Percentiles rank a stretch among this genome's conserved stretches.
These are phyloP conservation scores for Drosophila kohkoa DNA, from an alignment of 1,140 invertebrate genomes.

Conservation along the genomic window DNA sequence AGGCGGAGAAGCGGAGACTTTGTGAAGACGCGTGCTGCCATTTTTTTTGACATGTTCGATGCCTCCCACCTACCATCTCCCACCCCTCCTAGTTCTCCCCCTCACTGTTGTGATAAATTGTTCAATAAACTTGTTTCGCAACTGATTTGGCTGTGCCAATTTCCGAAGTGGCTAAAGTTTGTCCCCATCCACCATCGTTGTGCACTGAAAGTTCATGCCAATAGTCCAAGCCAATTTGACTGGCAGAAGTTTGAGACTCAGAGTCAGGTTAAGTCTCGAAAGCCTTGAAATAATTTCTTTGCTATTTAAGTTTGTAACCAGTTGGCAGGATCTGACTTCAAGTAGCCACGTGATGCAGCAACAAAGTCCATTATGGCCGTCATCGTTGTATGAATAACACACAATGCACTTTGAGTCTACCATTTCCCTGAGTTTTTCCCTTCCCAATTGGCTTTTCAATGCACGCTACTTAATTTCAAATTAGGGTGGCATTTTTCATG, in stretches of 20 bases:
- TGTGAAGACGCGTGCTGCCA: conserved; percentile 62
- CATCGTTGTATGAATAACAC: conserved; percentile 18
- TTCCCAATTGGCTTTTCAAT: background rate
- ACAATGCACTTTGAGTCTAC: conserved; percentile 53
- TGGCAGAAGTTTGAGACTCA: background rate
- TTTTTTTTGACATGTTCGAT: conserved; percentile 59
- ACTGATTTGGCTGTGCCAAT: conserved; percentile 73
- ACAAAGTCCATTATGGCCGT: conserved; percentile 57
- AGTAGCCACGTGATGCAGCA: conserved; percentile 14
- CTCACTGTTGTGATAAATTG: conserved; percentile 61
- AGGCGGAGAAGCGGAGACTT: conserved; percentile 6
- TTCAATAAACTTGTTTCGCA: conserved; percentile 81
- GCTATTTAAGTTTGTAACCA: conserved; percentile 43
- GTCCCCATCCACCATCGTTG: background rate
- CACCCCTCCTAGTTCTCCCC: conserved; percentile 1
- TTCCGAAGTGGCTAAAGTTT: conserved; percentile 53
- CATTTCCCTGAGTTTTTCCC: background rate
- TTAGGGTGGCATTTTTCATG: conserved; percentile 73
- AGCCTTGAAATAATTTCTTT: conserved; percentile 55
- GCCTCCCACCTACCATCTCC: background rate
- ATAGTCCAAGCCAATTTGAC: conserved; percentile 33
- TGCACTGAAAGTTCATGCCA: conserved; percentile 49
- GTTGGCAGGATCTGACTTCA: background rate
- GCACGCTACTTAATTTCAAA: conserved; percentile 69
- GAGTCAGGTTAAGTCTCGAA: conserved; percentile 14